phyloP scores from a whole-genome alignment of 1,140 invertebrate species.

The Eulimnadia texana region DNA sequence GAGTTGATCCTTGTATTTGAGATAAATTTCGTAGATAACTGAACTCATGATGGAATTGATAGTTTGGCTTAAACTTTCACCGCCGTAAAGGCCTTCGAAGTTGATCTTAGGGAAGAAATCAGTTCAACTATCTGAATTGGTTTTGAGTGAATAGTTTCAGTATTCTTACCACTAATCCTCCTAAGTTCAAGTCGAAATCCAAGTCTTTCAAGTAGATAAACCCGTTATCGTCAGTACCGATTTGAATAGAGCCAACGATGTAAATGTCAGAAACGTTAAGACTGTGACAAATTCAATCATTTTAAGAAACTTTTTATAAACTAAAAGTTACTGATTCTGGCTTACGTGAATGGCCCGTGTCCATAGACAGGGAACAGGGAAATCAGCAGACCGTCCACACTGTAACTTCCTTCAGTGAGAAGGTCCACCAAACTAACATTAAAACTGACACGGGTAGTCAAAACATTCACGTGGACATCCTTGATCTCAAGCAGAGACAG shows the following conservation, averaged over 20 bases:
- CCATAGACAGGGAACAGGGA: constrained; percentile 10
- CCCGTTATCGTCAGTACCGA: not conserved
- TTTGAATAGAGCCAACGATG: constrained; percentile 5
- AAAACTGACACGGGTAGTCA: not conserved
- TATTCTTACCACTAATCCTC: constrained; percentile 2
- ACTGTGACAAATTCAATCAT: not conserved
- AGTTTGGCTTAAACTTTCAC: not conserved
- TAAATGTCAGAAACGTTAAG: constrained; percentile 3
- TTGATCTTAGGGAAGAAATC: not conserved
- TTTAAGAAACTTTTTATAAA: not conserved
- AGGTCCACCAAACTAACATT: constrained; percentile 5
- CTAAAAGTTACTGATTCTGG: no score
- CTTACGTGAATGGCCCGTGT: constrained; percentile 10
- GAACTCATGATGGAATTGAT: constrained; percentile 7
- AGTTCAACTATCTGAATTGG: not conserved
- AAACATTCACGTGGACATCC: not conserved
- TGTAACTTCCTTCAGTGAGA: not conserved
- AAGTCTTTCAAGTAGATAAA: not conserved
- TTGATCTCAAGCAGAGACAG: constrained; percentile 3
- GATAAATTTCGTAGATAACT: not conserved
- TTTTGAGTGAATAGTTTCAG: not conserved
- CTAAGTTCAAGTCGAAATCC: not conserved
- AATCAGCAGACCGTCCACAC: constrained; percentile 4
- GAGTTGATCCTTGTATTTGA: not conserved
- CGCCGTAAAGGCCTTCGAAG: constrained; percentile 5